Percentiles rank a stretch among this genome's conserved stretches.
These are phyloP conservation scores for Chironomus tepperi DNA, from an alignment of 1,140 invertebrate genomes.

Conservation along the genomic window DNA sequence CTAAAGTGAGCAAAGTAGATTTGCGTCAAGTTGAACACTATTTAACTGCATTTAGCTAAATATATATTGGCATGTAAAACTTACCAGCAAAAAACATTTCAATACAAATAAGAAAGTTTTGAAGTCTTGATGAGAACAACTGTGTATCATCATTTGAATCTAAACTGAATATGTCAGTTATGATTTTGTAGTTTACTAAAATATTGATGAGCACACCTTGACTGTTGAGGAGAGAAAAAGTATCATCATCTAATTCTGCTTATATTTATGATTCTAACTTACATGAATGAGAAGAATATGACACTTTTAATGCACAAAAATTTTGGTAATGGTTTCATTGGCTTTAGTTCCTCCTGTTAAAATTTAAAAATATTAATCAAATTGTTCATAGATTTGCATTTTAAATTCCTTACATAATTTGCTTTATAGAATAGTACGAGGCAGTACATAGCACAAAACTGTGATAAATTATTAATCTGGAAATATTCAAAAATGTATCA, in stretches of 20 bases:
- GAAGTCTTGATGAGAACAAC: constrained; percentile 61
- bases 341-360: constrained; percentile 59
- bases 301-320: constrained; percentile 98
- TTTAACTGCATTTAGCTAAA: too few species aligned
- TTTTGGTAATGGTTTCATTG: constrained; percentile 89
- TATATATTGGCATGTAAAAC: neutral
- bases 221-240: constrained; percentile 48
- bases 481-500: too few species aligned
- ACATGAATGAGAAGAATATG: constrained; percentile 98
- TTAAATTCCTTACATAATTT: constrained; percentile 47
- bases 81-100: constrained; percentile 85
- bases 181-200: constrained; percentile 67
- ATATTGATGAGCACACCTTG: constrained; percentile 86
- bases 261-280: constrained; percentile 44
- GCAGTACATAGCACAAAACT: constrained; percentile 95
- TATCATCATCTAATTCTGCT: neutral
- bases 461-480: constrained; percentile 84
- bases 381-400: neutral
- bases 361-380: constrained; percentile 2
- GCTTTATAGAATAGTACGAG: constrained; percentile 89
- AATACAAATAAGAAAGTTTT: constrained; percentile 94
- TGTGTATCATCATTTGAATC: constrained; percentile 43
- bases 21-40: too few species aligned
- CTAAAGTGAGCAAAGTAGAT: too few species aligned
- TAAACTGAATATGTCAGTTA: constrained; percentile 53